Conservation (phyloP, 2,113 vertebrate genomes). For the Grammomys surdaster region DNA sequence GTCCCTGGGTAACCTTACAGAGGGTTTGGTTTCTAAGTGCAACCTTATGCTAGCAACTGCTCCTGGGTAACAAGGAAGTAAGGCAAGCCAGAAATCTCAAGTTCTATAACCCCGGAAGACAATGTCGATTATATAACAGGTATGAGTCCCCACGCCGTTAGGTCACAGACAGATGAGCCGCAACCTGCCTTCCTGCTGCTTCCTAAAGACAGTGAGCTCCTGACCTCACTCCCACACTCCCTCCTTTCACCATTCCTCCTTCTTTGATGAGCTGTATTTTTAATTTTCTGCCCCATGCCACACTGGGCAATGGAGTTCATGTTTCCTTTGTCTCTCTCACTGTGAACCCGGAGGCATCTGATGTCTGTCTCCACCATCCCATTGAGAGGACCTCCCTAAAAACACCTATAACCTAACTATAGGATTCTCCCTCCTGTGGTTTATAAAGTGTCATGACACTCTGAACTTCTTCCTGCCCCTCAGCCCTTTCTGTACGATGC, state of each 20-base stretch:
- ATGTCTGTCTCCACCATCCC: not conserved
- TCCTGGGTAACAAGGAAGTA: constrained; percentile 68
- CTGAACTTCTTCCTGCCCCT: not conserved
- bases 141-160: not conserved
- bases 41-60: constrained; percentile 67
- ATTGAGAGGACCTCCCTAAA: not conserved
- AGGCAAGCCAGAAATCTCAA: constrained; percentile 34
- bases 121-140: constrained; percentile 7
- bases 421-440: not conserved
- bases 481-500: not conserved
- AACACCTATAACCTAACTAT: not conserved
- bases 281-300: not conserved
- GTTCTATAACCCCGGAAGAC: constrained; percentile 25
- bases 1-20: constrained; percentile 67
- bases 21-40: constrained; percentile 65
- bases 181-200: not conserved
- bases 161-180: not conserved
- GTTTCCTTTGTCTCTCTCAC: not conserved
- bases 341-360: not conserved
- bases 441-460: not conserved
- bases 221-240: not conserved
- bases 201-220: not conserved
- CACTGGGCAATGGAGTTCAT: not conserved
- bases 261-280: not conserved
- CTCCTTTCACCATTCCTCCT: not conserved